Evolutionary conservation across 2,888 invertebrate genomes (phyloP), one percentile per base, ranked within the genome.

Genomic region (Sphaerophoria rueppellii): DNA sequence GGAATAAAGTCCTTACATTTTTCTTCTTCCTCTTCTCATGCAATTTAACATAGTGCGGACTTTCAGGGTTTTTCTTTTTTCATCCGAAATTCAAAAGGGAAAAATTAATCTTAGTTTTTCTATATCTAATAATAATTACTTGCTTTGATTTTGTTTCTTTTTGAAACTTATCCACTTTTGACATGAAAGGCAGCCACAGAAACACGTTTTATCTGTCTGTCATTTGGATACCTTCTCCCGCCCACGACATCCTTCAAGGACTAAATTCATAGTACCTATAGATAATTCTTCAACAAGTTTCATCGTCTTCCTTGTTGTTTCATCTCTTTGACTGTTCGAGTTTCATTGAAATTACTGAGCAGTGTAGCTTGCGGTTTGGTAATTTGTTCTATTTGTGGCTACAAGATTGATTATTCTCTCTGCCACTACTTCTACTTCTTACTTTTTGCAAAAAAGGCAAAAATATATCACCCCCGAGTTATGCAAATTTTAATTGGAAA

Each of bases 311-410:
- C 6, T 3, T 7, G 9, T 11, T 9, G 40, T 40, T 40, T 40
- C 7, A 6, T 40, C 24, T 7, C 16, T 43, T 4, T 24, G 6
- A 40, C 52, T 54, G 67, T 2, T 32, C 60, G 65, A 70, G 35
- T 65, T 57, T 65, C 70, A 57, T 37, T 58, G 52, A 63, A 57
- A 46, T 52, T 54, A 69, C 67, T 52, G 43, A 35, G 50, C 16
- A 80, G 69, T 69, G 69, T 54, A 57, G 76, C 58, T 61, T 75
- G 65, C 60, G 72, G 73, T 43, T 61, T 69, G 73, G 73, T 61
- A 70, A 78, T 82, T 78, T 82, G 74, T 74, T 79, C 74, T 70
- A 82, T 82, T 82, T 79, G 57, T 65, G 82, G 74, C 50, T 57
- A 40, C n/a, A 79, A 79, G 79, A 82, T 82, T 82, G 82, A 78